Conservation (phyloP, 2,113 vertebrate genomes). For the Neodontobutis hainanensis region DNA sequence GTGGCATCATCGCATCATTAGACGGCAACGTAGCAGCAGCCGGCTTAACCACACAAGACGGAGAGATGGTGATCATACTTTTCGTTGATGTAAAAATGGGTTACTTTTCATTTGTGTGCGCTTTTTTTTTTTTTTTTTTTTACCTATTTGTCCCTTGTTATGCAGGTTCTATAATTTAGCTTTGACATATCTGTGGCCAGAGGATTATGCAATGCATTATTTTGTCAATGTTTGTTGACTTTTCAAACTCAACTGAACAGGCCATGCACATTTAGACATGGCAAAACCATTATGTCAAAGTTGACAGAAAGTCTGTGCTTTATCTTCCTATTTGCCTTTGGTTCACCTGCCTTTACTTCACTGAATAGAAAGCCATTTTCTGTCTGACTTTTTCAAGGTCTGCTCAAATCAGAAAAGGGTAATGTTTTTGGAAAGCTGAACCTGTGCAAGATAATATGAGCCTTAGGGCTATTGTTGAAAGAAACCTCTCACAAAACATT, state of each 20-base stretch:
- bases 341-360: constrained; percentile 44
- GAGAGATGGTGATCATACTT: constrained; percentile 45
- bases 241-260: constrained; percentile 44
- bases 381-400: constrained; percentile 55
- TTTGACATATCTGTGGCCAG: constrained; percentile 5
- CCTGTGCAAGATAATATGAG: constrained; percentile 28
- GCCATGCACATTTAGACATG: constrained; percentile 19
- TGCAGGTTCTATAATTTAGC: constrained; percentile 9
- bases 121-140: constrained; percentile 14
- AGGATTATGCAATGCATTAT: constrained; percentile 2
- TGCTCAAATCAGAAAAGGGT: constrained; percentile 42
- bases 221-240: constrained; percentile 42
- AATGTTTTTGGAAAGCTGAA: constrained; percentile 44
- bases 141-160: constrained; percentile 35
- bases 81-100: constrained; percentile 23
- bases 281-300: constrained; percentile 32
- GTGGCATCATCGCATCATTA: constrained; percentile 68
- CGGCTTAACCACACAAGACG: constrained; percentile 36
- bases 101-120: constrained; percentile 9
- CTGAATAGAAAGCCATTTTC: constrained; percentile 35
- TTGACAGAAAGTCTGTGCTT: constrained; percentile 34
- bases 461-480: constrained; percentile 20
- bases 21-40: constrained; percentile 19
- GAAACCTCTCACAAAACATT: constrained; percentile 7
- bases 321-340: constrained; percentile 32